Conservation (phyloP, 2,888 invertebrate genomes). For the Suillia variegata region DNA sequence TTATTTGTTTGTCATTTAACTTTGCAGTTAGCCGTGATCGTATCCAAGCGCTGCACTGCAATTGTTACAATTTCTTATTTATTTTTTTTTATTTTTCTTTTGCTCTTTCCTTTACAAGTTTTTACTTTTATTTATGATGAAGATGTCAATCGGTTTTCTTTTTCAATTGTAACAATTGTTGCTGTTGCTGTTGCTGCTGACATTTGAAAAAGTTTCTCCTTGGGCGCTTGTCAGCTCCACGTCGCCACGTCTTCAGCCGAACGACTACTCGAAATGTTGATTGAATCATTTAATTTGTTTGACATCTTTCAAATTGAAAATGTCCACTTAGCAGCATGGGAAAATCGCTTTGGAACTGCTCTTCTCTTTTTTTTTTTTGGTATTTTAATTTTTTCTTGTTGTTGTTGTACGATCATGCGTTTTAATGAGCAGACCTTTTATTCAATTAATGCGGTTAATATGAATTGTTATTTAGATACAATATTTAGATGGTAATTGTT, state of each 20-base stretch:
- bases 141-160: constrained; percentile 51
- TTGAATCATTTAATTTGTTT: constrained; percentile 32
- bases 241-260: no score
- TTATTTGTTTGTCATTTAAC: constrained; percentile 47
- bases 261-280: no score
- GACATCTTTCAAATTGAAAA: constrained; percentile 34
- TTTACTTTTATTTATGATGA: constrained; percentile 57
- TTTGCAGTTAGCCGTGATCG: constrained; percentile 38
- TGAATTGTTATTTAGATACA: no score
- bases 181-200: background rate
- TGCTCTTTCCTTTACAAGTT: constrained; percentile 32
- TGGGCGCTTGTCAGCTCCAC: no score
- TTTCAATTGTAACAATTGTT: background rate
- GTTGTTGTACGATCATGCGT: no score
- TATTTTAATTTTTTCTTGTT: no score
- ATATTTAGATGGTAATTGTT: no score
- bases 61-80: background rate
- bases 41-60: background rate
- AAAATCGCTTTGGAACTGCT: no score
- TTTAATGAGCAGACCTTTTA: no score
- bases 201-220: constrained; percentile 2
- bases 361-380: no score
- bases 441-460: no score
- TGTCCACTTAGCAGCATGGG: constrained; percentile 30
- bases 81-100: no score